These are phyloP conservation scores for Agrilus biguttatus DNA, from an alignment of 2,888 invertebrate species.

Conservation along the genomic window DNA sequence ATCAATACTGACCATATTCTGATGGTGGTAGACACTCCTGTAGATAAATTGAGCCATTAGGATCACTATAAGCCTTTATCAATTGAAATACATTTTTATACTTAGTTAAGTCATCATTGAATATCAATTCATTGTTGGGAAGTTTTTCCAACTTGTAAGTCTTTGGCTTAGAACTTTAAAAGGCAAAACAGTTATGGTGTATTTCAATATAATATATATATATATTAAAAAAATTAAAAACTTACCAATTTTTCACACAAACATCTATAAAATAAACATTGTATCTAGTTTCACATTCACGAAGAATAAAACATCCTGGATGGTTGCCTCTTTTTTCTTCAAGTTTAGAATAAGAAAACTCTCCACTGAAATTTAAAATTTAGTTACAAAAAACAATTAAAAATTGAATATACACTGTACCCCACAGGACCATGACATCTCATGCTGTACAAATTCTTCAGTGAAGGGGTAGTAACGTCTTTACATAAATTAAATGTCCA, in stretches of 20 bases:
- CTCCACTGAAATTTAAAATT: constrained; percentile 42
- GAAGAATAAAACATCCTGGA: constrained; percentile 65
- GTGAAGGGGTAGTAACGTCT: constrained; percentile 65
- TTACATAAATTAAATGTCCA: constrained; percentile 85
- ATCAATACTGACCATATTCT: constrained; percentile 54
- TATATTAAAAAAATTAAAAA: constrained; percentile 1
- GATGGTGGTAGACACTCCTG: constrained; percentile 73
- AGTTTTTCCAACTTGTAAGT: constrained; percentile 53
- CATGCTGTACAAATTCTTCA: constrained; percentile 52
- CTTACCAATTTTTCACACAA: constrained; percentile 56
- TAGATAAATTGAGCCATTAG: constrained; percentile 44
- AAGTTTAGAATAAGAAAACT: constrained; percentile 72
- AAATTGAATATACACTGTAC: constrained; percentile 33
- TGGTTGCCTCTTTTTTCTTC: constrained; percentile 61
- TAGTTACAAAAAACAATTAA: constrained; percentile 1
- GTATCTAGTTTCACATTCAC: constrained; percentile 70
- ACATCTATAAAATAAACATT: constrained; percentile 71
- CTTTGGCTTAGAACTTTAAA: constrained; percentile 45
- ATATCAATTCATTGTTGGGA: constrained; percentile 40
- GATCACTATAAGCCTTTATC: constrained; percentile 45
- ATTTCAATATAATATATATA: constrained; percentile 1
- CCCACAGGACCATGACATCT: constrained; percentile 87
- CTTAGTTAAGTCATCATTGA: constrained; percentile 32
- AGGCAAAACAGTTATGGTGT: constrained; percentile 1
- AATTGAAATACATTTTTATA: constrained; percentile 49